These are phyloP conservation scores for Regulus satrapa DNA, from an alignment of 2,113 vertebrate species.

Conservation along the genomic window DNA sequence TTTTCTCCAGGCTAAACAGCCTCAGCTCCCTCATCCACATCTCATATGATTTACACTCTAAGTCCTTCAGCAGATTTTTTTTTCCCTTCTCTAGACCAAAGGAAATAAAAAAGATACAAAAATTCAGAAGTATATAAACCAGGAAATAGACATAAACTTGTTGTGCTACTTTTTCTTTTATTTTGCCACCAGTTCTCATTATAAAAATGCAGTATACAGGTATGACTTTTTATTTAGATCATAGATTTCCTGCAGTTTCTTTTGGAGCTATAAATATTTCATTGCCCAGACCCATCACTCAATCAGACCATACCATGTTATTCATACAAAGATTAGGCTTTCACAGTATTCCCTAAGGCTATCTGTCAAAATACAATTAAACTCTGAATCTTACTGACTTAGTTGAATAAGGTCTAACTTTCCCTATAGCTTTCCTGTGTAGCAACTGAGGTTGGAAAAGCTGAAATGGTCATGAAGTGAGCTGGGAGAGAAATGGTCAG, in stretches of 20 bases:
- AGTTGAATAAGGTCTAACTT: background rate
- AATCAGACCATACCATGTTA: background rate
- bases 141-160: background rate
- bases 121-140: background rate
- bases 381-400: background rate
- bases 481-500: background rate
- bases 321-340: background rate
- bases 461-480: background rate
- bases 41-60: background rate
- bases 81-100: background rate
- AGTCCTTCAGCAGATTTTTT: background rate
- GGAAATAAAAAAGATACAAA: background rate
- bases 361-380: background rate
- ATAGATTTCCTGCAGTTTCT: background rate
- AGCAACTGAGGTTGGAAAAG: background rate
- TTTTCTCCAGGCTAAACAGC: background rate
- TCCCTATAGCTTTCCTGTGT: background rate
- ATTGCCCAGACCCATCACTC: background rate
- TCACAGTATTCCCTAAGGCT: background rate
- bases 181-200: background rate
- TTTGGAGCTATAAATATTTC: background rate
- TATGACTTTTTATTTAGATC: background rate
- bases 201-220: background rate
- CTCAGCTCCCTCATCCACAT: background rate
- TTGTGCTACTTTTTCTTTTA: background rate